phyloP scores from a whole-genome alignment of 2,888 invertebrate genomes.

The Amphipoea oculea region DNA sequence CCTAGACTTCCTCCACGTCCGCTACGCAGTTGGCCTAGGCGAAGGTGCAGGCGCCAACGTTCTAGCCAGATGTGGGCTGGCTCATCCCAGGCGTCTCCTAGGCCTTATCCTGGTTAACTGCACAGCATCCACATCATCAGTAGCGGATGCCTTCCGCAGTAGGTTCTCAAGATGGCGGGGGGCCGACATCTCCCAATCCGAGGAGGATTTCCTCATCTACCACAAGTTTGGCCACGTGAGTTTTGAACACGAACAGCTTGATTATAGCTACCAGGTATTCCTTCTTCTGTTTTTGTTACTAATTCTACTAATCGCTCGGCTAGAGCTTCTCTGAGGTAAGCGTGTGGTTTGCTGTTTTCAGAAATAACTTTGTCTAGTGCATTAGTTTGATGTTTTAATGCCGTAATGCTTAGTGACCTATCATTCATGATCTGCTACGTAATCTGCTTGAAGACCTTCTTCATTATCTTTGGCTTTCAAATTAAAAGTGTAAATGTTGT shows the following conservation, averaged over 20 bases:
- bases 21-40: conserved; percentile 95
- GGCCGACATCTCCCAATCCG: conserved; percentile 95
- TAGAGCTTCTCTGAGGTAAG: conserved; percentile 56
- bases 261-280: conserved; percentile 84
- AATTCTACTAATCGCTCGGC: conserved; percentile 72
- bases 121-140: conserved; percentile 96
- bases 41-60: conserved; percentile 97
- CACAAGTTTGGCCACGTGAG: conserved; percentile 98
- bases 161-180: conserved; percentile 96
- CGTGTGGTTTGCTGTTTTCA: conserved; percentile 29
- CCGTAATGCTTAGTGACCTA: not conserved
- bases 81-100: conserved; percentile 94
- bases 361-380: conserved; percentile 18
- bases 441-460: not conserved
- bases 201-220: conserved; percentile 96
- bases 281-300: conserved; percentile 74
- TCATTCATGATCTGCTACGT: not conserved
- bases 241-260: conserved; percentile 80
- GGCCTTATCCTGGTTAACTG: conserved; percentile 96
- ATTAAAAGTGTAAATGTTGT: not conserved
- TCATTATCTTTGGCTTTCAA: not conserved
- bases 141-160: conserved; percentile 96
- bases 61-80: conserved; percentile 95
- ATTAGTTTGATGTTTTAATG: not conserved
- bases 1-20: conserved; percentile 95